These are phyloP conservation scores for Meloidogyne hapla DNA, from an alignment of 1,140 invertebrate species.

Conservation along the genomic window DNA sequence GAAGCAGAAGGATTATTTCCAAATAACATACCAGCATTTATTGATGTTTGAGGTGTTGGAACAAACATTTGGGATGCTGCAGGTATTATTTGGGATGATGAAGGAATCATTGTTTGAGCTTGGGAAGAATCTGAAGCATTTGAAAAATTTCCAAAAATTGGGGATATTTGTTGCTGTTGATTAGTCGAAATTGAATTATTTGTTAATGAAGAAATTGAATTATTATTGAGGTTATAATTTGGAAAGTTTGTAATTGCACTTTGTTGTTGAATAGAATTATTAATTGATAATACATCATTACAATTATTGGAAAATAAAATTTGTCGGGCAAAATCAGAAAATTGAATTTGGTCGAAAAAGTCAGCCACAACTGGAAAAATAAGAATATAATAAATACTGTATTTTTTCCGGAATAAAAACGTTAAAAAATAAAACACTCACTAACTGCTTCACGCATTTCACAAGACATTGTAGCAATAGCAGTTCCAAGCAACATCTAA, in stretches of 20 bases:
- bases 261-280: neutral
- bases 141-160: no score
- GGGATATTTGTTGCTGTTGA: neutral
- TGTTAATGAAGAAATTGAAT: no score
- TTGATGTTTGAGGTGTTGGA: no score
- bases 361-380: slow-evolving; percentile 56
- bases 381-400: slow-evolving; percentile 24
- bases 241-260: neutral
- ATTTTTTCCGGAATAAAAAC: slow-evolving; percentile 4
- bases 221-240: neutral
- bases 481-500: slow-evolving; percentile 55
- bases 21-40: no score
- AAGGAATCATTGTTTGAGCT: neutral
- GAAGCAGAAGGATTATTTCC: no score
- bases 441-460: slow-evolving; percentile 54
- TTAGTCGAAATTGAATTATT: neutral
- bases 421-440: neutral
- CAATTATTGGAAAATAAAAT: slow-evolving; percentile 14
- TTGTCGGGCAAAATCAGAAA: slow-evolving; percentile 18
- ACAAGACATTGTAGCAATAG: slow-evolving; percentile 61
- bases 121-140: neutral
- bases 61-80: no score
- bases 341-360: slow-evolving; percentile 50
- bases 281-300: neutral
- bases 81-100: no score